phyloP scores from a whole-genome alignment of 1,140 invertebrate genomes.

The Matsumurasca onukii region DNA sequence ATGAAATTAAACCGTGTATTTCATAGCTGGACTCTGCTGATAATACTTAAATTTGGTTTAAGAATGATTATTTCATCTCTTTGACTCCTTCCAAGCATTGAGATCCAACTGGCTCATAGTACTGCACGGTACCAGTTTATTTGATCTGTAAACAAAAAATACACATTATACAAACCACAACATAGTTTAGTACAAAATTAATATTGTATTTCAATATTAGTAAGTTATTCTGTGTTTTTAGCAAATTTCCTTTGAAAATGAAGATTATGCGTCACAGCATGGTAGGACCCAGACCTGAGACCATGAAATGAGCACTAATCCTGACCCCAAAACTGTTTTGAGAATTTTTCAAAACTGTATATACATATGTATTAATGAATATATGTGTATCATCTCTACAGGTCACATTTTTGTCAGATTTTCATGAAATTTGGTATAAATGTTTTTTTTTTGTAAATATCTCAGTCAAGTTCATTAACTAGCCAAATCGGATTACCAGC shows the following conservation, averaged over 20 bases:
- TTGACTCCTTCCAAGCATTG: not conserved
- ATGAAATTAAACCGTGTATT: no score
- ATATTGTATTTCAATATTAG: not conserved
- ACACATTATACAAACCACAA: not conserved
- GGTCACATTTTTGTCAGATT: no score
- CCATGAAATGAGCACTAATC: not conserved
- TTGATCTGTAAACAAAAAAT: conserved; percentile 14
- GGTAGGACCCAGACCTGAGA: no score
- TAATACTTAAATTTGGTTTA: not conserved
- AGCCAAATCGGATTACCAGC: not conserved
- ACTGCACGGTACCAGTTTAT: not conserved
- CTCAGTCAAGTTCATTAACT: no score
- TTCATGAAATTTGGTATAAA: no score
- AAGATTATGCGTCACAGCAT: not conserved
- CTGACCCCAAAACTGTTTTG: no score
- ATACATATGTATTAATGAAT: no score
- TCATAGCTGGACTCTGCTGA: no score
- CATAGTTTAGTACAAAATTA: not conserved
- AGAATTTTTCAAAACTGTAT: no score
- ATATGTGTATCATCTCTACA: no score
- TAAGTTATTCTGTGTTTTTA: not conserved
- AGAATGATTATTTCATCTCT: not conserved
- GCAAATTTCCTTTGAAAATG: not conserved
- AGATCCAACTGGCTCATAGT: not conserved
- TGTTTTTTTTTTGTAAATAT: no score